These are phyloP conservation scores for Sminthurides aquaticus DNA, from an alignment of 2,888 invertebrate species.

Conservation along the genomic window DNA sequence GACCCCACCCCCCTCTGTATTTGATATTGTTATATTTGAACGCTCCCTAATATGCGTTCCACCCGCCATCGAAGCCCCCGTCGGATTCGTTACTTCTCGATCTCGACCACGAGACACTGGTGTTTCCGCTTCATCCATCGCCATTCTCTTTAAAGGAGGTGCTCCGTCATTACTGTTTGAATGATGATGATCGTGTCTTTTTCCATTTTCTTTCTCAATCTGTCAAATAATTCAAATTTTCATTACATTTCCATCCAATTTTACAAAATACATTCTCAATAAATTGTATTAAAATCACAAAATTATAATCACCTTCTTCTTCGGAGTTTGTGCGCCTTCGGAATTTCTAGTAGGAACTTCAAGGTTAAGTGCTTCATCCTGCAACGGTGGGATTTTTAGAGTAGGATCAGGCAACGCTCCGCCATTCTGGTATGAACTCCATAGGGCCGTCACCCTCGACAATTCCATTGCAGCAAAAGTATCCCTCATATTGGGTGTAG, in stretches of 20 bases:
- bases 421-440: slow-evolving; percentile 65
- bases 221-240: slow-evolving; percentile 8
- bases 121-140: slow-evolving; percentile 49
- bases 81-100: slow-evolving; percentile 19
- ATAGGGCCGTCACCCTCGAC: slow-evolving; percentile 64
- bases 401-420: slow-evolving; percentile 46
- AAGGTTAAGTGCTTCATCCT: slow-evolving; percentile 78
- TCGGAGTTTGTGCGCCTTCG: slow-evolving; percentile 43
- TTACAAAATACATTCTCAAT: background rate
- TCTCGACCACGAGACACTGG: slow-evolving; percentile 45
- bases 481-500: slow-evolving; percentile 43
- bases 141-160: slow-evolving; percentile 57
- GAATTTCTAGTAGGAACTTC: slow-evolving; percentile 47
- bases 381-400: slow-evolving; percentile 51
- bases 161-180: slow-evolving; percentile 46
- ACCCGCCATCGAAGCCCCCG: slow-evolving; percentile 45
- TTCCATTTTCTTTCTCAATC: slow-evolving; percentile 38
- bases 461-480: slow-evolving; percentile 64
- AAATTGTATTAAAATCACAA: background rate
- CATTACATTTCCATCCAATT: background rate
- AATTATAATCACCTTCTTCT: slow-evolving; percentile 23
- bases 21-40: too few relatives aligned
- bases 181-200: slow-evolving; percentile 40
- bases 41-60: slow-evolving; percentile 63
- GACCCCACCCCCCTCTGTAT: too few relatives aligned